These are phyloP conservation scores for Gastrophysa polygoni DNA, from an alignment of 2,888 invertebrate species.

Conservation along the genomic window DNA sequence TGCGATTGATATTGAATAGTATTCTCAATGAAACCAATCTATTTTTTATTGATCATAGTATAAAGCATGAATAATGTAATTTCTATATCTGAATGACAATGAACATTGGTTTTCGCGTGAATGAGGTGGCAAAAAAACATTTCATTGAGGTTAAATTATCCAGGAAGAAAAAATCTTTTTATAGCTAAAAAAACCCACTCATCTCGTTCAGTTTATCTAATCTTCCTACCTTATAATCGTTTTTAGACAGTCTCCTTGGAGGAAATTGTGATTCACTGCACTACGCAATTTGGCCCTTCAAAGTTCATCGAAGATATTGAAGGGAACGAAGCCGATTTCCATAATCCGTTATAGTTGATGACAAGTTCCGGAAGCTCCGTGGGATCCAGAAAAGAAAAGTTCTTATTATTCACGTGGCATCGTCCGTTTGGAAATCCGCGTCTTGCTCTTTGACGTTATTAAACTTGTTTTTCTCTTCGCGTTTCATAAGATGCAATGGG, in stretches of 20 bases:
- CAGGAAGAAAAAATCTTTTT: too few species aligned
- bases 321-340: background rate
- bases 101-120: too few species aligned
- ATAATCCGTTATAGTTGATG: background rate
- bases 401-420: background rate
- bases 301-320: background rate
- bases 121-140: too few species aligned
- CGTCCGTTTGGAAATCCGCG: constrained; percentile 4
- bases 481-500: constrained; percentile 8
- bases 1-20: too few species aligned
- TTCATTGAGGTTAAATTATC: too few species aligned
- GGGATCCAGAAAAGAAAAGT: background rate
- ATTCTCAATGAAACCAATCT: too few species aligned
- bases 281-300: background rate
- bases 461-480: constrained; percentile 21
- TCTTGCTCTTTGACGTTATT: constrained; percentile 3
- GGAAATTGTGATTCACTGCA: background rate
- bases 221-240: too few species aligned
- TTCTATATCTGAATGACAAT: too few species aligned
- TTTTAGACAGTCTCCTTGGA: background rate
- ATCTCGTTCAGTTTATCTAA: too few species aligned
- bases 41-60: too few species aligned
- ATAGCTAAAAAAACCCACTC: too few species aligned
- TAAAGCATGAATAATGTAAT: too few species aligned
- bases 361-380: background rate